Conservation (phyloP, 2,113 vertebrate genomes). For the Equus quagga region DNA sequence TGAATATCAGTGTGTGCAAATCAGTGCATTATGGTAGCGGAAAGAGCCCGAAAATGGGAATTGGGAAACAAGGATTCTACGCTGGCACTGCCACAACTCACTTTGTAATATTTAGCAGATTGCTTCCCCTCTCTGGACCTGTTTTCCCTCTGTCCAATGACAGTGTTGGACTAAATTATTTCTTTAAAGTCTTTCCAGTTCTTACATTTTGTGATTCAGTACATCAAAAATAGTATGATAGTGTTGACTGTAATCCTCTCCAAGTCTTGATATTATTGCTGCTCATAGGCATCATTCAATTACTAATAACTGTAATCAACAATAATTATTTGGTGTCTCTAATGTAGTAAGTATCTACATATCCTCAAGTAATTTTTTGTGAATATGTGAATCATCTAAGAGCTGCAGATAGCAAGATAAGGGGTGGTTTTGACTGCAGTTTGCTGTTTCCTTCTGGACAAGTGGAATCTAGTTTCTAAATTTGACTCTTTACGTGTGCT, state of each 20-base stretch:
- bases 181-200: background rate
- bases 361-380: slow-evolving; percentile 33
- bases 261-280: background rate
- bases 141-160: slow-evolving; percentile 15
- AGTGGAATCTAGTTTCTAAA: slow-evolving; percentile 44
- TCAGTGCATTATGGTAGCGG: background rate
- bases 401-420: background rate
- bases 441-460: slow-evolving; percentile 13
- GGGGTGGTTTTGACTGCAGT: background rate
- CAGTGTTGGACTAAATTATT: background rate
- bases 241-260: background rate
- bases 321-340: background rate
- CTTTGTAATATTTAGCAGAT: slow-evolving; percentile 30
- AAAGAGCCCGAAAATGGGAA: background rate
- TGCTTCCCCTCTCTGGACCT: slow-evolving; percentile 26
- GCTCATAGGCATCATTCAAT: slow-evolving; percentile 16
- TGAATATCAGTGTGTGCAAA: background rate
- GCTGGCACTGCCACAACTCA: slow-evolving; percentile 19
- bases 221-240: background rate
- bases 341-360: background rate
- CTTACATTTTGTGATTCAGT: slow-evolving; percentile 48
- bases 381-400: slow-evolving; percentile 12
- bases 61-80: background rate
- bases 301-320: background rate
- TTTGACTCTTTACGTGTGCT: slow-evolving; percentile 18